Conservation (phyloP, 30 jellyfish, hydroid and myxozoan species). For the Chrysaora quinquecirrha region DNA sequence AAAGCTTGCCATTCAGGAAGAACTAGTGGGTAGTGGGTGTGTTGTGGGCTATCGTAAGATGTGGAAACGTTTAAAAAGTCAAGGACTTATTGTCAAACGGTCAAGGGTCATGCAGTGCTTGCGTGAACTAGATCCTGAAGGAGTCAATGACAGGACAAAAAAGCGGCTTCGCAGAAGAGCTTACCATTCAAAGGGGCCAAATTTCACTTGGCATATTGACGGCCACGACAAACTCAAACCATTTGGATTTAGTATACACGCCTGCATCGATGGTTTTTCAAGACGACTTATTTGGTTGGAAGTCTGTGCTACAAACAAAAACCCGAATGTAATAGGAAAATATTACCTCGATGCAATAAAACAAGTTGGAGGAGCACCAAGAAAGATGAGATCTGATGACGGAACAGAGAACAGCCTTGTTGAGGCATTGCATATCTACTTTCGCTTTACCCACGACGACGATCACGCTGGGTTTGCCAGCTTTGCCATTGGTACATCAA, state of each 20-base stretch:
- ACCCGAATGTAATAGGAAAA: conserved; percentile 60
- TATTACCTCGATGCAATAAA: conserved; percentile 54
- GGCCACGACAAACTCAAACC: conserved; percentile 70
- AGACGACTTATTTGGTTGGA: conserved; percentile 69
- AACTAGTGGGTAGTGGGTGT: conserved; percentile 56
- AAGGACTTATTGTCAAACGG: conserved; percentile 39
- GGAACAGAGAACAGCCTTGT: conserved; percentile 72
- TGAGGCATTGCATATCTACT: conserved; percentile 44
- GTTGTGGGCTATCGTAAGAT: conserved; percentile 50
- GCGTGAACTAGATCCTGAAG: conserved; percentile 62
- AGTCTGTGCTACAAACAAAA: conserved; percentile 47
- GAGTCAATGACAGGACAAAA: conserved; percentile 37
- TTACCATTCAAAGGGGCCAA: conserved; percentile 63
- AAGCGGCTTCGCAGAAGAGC: conserved; percentile 43
- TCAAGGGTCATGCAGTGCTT: conserved; percentile 29
- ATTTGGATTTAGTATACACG: conserved; percentile 66
- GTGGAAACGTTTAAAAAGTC: conserved; percentile 10
- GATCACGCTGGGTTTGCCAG: conserved; percentile 21
- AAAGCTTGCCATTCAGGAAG: conserved; percentile 26
- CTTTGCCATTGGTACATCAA: conserved; percentile 33
- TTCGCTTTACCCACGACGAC: conserved; percentile 41
- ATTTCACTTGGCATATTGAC: conserved; percentile 64
- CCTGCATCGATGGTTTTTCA: conserved; percentile 74
- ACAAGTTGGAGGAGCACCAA: conserved; percentile 55
- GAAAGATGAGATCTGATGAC: conserved; percentile 53